Conservation (phyloP, 2,113 vertebrate genomes). For the Myotis lucifugus region DNA sequence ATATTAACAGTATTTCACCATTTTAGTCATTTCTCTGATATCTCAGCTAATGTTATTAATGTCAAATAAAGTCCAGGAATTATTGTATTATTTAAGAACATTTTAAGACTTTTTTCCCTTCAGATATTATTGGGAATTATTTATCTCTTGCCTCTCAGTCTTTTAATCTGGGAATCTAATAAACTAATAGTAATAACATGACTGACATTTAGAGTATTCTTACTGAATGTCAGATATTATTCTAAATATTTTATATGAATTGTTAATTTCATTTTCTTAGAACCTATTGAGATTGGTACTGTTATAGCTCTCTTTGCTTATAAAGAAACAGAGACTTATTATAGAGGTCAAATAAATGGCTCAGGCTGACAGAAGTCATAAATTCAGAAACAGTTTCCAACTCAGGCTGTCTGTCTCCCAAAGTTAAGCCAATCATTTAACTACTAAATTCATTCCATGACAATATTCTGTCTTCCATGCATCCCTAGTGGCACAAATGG, state of each 20-base stretch:
- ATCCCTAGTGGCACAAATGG: background rate
- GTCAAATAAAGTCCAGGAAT: background rate
- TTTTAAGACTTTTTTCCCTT: background rate
- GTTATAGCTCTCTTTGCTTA: background rate
- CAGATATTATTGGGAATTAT: background rate
- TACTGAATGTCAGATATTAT: background rate
- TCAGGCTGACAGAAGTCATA: background rate
- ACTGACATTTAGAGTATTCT: background rate
- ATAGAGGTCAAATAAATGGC: background rate
- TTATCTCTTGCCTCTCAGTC: background rate
- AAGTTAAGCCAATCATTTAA: background rate
- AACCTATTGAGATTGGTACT: background rate
- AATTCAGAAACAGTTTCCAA: background rate
- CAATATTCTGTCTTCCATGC: background rate
- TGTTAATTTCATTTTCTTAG: background rate
- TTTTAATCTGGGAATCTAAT: background rate
- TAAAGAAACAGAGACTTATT: background rate
- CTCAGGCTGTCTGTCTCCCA: background rate
- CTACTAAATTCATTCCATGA: background rate
- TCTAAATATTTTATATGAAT: background rate
- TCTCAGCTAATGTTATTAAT: background rate
- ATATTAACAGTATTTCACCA: background rate
- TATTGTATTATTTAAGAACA: background rate
- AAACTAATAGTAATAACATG: background rate
- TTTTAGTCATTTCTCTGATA: background rate